Conservation (phyloP, 2,113 vertebrate genomes). For the Larimichthys crocea region DNA sequence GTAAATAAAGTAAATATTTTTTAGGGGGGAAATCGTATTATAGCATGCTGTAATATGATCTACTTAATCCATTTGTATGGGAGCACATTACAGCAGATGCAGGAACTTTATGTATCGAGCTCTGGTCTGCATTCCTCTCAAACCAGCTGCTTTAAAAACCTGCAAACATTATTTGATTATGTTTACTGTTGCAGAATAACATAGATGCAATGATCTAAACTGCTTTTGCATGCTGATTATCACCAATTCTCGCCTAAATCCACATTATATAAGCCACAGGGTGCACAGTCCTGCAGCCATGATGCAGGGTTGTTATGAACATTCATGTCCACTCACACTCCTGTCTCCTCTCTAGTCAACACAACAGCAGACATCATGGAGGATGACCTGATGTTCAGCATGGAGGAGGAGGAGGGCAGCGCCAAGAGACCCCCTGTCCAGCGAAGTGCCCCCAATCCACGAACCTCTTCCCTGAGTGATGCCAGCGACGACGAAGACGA, state of each 20-base stretch:
- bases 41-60: background rate
- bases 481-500: constrained; percentile 86
- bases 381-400: constrained; percentile 95
- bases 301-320: constrained; percentile 14
- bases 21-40: background rate
- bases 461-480: constrained; percentile 69
- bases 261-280: background rate
- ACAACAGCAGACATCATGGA: constrained; percentile 85
- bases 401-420: constrained; percentile 92
- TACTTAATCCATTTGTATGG: background rate
- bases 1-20: background rate
- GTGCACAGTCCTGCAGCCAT: constrained; percentile 19
- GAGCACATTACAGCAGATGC: constrained; percentile 4
- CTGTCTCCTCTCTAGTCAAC: background rate
- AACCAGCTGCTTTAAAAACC: background rate
- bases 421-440: constrained; percentile 56
- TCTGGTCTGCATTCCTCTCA: background rate
- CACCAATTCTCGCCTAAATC: background rate
- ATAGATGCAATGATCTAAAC: background rate
- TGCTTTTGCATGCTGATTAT: background rate
- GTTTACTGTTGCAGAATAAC: background rate
- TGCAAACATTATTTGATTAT: background rate
- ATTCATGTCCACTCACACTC: background rate
- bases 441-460: constrained; percentile 17
- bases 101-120: background rate